Percentiles rank a stretch among this genome's conserved stretches.
Conservation (phyloP, 2,797 vertebrate species). For the Streptopelia turtur region DNA sequence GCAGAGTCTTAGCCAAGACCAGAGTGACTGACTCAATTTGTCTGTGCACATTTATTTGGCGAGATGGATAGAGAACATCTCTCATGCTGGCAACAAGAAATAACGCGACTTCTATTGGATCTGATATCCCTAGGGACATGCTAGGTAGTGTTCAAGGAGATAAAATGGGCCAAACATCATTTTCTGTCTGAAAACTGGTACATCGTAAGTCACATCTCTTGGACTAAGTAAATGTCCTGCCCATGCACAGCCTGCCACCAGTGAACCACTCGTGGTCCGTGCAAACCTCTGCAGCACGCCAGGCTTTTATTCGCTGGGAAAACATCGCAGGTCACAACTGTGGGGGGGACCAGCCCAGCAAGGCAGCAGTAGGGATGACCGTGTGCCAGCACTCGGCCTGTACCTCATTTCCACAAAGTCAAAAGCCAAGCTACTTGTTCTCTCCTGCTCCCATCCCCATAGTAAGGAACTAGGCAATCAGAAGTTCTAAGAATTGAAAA, state of each 20-base stretch:
- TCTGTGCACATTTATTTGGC: background rate
- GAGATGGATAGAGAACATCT: background rate
- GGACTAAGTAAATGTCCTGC: background rate
- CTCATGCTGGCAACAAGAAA: background rate
- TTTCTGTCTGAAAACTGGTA: background rate
- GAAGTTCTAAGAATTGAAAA: background rate
- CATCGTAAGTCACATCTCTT: background rate
- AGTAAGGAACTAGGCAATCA: background rate
- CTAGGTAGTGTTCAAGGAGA: background rate
- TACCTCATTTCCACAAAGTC: background rate
- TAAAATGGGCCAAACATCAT: background rate
- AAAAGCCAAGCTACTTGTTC: background rate
- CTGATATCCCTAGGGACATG: background rate
- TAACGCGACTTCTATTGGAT: background rate
- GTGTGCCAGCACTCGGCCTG: background rate
- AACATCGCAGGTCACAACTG: background rate
- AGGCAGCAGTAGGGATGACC: background rate
- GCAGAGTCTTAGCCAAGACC: background rate
- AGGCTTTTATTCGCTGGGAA: background rate
- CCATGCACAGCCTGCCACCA: background rate
- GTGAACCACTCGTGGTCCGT: rapidly evolving
- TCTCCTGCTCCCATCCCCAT: background rate
- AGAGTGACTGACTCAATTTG: background rate
- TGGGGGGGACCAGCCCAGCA: background rate
- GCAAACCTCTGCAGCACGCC: background rate